Conservation (phyloP, 2,888 invertebrate species). For the Scaptomyza caliginosa region DNA sequence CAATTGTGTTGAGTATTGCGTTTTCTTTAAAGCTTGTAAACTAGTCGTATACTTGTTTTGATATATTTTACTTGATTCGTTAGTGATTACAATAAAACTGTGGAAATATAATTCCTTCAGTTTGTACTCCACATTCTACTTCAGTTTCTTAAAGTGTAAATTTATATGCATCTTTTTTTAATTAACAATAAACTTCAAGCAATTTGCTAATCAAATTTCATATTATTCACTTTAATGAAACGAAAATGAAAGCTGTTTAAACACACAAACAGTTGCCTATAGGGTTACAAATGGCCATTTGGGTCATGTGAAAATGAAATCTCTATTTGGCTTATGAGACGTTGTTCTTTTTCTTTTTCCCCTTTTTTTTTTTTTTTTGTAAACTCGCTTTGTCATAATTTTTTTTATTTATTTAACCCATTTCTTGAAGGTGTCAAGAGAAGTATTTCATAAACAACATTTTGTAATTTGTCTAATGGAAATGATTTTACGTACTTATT, state of each 20-base stretch:
- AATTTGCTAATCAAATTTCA: not conserved
- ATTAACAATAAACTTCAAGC: not conserved
- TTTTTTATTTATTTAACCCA: not conserved
- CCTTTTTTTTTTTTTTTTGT: no score
- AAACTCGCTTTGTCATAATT: not conserved
- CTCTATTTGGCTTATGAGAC: not conserved
- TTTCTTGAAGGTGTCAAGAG: not conserved
- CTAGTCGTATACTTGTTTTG: slow-evolving; percentile 5
- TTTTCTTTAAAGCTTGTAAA: slow-evolving; percentile 22
- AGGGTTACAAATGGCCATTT: not conserved
- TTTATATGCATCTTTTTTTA: no score
- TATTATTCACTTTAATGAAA: not conserved
- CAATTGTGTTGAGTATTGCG: slow-evolving; percentile 22
- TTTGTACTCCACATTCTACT: not conserved
- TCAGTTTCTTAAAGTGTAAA: slow-evolving; percentile 29
- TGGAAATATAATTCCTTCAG: not conserved
- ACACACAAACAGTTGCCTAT: not conserved
- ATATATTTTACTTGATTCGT: no score
- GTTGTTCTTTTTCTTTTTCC: no score
- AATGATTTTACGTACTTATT: no score
- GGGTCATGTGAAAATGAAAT: slow-evolving; percentile 4
- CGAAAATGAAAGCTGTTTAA: not conserved
- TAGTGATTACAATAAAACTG: not conserved
- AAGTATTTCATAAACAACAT: no score
- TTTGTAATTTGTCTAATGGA: no score